A percentile compares a stretch with the other conserved stretches of the same genome.
These are phyloP conservation scores for Galbula dea DNA, from an alignment of 2,113 vertebrate species.

Conservation along the genomic window DNA sequence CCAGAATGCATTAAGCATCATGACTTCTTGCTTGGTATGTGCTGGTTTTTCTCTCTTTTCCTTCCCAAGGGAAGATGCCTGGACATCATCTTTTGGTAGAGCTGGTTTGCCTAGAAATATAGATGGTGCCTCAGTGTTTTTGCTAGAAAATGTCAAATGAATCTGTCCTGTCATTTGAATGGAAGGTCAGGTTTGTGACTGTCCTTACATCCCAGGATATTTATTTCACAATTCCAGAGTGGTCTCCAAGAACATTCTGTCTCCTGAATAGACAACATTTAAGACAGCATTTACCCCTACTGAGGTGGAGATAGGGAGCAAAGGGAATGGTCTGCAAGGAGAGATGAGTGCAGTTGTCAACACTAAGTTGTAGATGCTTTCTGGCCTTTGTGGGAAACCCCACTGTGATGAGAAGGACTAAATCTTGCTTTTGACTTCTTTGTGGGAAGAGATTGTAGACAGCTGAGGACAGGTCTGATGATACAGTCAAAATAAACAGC, in stretches of 20 bases:
- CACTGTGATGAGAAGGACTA: not conserved
- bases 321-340: not conserved
- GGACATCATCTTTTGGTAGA: not conserved
- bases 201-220: not conserved
- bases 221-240: not conserved
- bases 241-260: slow-evolving; percentile 39
- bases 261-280: not conserved
- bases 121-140: not conserved
- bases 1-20: not conserved
- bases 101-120: not conserved
- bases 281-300: not conserved
- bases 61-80: not conserved
- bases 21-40: not conserved
- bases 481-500: slow-evolving; percentile 56
- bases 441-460: slow-evolving; percentile 41
- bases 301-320: not conserved
- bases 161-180: not conserved
- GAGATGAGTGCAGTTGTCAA: slow-evolving; percentile 4
- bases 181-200: not conserved
- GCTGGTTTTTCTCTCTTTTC: not conserved
- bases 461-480: slow-evolving; percentile 61
- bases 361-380: not conserved
- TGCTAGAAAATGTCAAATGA: not conserved
- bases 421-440: slow-evolving; percentile 7
- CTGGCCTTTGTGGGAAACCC: not conserved